phyloP scores from a whole-genome alignment of 2,888 invertebrate genomes.

The Lasioglossum pauxillum region DNA sequence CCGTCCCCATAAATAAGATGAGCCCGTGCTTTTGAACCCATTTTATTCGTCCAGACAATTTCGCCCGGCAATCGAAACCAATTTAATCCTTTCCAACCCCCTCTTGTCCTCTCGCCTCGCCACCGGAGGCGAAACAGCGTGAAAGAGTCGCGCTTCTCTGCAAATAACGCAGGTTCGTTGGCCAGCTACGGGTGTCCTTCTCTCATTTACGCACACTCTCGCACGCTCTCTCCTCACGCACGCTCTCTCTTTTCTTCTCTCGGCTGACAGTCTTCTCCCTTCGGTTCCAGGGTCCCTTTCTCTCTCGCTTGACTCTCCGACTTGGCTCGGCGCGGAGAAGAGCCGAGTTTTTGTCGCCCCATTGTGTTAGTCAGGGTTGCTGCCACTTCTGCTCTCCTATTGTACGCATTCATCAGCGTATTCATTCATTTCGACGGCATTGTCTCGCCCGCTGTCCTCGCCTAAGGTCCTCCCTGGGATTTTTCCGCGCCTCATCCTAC shows the following conservation, averaged over 20 bases:
- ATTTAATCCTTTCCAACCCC: slow-evolving; percentile 51
- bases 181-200: slow-evolving; percentile 50
- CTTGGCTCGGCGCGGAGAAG: slow-evolving; percentile 70
- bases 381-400: slow-evolving; percentile 78
- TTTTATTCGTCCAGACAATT: slow-evolving; percentile 58
- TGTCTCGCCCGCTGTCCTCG: slow-evolving; percentile 80
- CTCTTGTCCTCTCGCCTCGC: neutral
- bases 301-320: slow-evolving; percentile 54
- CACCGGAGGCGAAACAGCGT: slow-evolving; percentile 60
- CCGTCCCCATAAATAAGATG: slow-evolving; percentile 52
- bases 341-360: slow-evolving; percentile 79
- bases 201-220: slow-evolving; percentile 44
- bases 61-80: slow-evolving; percentile 63
- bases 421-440: slow-evolving; percentile 83
- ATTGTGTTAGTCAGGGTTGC: slow-evolving; percentile 76
- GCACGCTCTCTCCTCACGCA: neutral
- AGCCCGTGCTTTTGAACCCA: slow-evolving; percentile 39
- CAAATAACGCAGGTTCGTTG: slow-evolving; percentile 74
- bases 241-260: slow-evolving; percentile 6
- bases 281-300: slow-evolving; percentile 29
- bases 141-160: slow-evolving; percentile 67
- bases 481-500: slow-evolving; percentile 52
- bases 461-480: slow-evolving; percentile 74
- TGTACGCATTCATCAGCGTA: slow-evolving; percentile 83
- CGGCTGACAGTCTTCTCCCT: neutral